Evolutionary conservation across 2,797 vertebrate species (phyloP).

Genomic region (Graptemys geographica): DNA sequence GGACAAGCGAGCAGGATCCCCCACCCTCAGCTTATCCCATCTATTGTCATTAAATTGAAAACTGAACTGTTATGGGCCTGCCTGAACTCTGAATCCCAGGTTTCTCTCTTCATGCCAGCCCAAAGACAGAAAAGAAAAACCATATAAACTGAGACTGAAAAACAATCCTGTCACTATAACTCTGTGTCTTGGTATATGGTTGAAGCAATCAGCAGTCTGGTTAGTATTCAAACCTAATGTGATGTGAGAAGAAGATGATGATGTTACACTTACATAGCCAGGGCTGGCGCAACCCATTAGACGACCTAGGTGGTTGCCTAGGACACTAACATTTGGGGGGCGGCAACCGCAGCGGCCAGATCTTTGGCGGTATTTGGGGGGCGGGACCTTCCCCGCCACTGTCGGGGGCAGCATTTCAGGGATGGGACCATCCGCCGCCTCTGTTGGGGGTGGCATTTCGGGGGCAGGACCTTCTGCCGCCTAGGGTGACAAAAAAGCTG

Average conservation of each 20-base stretch:
- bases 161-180: not conserved
- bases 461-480: too few species aligned
- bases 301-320: too few species aligned
- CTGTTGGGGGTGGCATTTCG: too few species aligned
- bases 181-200: not conserved
- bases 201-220: not conserved
- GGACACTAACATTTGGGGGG: too few species aligned
- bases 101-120: not conserved
- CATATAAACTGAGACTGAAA: not conserved
- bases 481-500: too few species aligned
- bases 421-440: too few species aligned
- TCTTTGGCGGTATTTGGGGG: too few species aligned
- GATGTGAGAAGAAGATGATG: not conserved
- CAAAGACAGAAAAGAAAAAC: not conserved
- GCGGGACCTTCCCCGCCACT: too few species aligned
- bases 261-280: not conserved
- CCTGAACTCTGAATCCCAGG: not conserved
- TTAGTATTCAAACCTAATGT: not conserved
- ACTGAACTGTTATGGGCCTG: not conserved
- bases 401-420: too few species aligned
- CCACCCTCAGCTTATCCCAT: not conserved
- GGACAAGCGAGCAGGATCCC: not conserved
- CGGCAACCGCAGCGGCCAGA: too few species aligned
- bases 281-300: too few species aligned
- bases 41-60: not conserved